Percentiles rank a stretch among this genome's conserved stretches.
Evolutionary conservation across 64 coral and sea anemone genomes (phyloP).

Genomic region (Dendrophyllia cribrosa): DNA sequence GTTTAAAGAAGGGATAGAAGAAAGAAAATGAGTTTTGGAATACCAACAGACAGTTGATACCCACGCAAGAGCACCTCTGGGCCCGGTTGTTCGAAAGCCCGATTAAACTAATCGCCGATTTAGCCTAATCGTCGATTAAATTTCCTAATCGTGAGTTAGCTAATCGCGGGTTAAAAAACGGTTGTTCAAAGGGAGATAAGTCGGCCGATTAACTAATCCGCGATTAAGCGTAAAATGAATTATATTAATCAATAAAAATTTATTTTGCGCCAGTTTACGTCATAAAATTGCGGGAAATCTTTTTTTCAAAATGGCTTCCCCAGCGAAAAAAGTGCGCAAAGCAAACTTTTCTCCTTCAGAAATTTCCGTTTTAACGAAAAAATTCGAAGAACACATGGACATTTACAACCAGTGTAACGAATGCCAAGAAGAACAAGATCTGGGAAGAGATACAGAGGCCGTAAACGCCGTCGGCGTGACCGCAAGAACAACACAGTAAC

Average conservation of each 20-base stretch:
- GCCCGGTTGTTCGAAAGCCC: conserved; percentile 27
- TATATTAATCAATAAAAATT: not conserved
- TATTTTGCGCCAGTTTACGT: not conserved
- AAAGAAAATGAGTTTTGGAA: too few species aligned
- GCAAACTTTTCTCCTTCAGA: conserved; percentile 6
- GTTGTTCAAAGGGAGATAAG: not conserved
- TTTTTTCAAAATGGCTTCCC: conserved; percentile 9
- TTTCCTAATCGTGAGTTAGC: not conserved
- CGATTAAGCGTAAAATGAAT: not conserved
- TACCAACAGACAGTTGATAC: too few species aligned
- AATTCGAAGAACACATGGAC: conserved; percentile 11
- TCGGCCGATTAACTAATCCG: conserved; percentile 4
- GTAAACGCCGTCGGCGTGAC: not conserved
- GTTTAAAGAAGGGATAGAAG: too few species aligned
- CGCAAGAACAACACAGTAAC: too few species aligned
- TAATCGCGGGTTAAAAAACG: not conserved
- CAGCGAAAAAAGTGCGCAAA: not conserved
- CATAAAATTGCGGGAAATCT: not conserved
- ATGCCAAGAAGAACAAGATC: conserved; percentile 9
- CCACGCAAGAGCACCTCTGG: not conserved
- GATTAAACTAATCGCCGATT: conserved; percentile 45
- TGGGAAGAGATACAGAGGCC: not conserved
- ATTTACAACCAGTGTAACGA: conserved; percentile 1
- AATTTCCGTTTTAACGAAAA: conserved; percentile 7
- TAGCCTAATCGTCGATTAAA: conserved; percentile 16